Percentiles rank a stretch among this genome's conserved stretches.
phyloP scores from a whole-genome alignment of 2,797 vertebrate species.

The Poecilia wingei region DNA sequence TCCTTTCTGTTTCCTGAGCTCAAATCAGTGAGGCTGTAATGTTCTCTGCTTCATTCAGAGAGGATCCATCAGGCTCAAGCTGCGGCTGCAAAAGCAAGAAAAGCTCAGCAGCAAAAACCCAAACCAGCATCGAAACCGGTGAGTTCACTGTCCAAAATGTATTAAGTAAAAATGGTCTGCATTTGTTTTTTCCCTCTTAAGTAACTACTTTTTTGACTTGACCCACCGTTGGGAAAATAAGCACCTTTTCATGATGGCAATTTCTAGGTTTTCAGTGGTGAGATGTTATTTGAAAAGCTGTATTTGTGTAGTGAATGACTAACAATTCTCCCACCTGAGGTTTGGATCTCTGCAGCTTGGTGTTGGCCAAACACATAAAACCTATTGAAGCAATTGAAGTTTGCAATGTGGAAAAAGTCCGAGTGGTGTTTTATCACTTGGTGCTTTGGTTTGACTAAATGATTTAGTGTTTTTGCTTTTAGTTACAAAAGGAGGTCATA shows the following conservation, averaged over 20 bases:
- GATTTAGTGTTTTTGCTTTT: neutral
- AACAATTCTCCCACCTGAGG: neutral
- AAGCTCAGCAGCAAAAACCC: slow-evolving; percentile 96
- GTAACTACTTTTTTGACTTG: neutral
- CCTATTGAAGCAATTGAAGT: neutral
- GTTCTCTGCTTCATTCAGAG: slow-evolving; percentile 78
- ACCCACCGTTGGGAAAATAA: neutral
- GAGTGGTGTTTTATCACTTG: neutral
- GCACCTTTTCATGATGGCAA: neutral
- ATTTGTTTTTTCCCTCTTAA: neutral
- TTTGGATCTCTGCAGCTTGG: neutral
- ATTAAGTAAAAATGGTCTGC: neutral
- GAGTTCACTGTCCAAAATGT: slow-evolving; percentile 56
- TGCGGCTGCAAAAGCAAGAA: slow-evolving; percentile 96
- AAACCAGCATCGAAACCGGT: slow-evolving; percentile 93
- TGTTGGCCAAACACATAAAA: neutral
- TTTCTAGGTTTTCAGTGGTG: no score
- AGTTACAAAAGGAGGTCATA: neutral
- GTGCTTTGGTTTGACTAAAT: no score
- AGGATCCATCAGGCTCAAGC: slow-evolving; percentile 97
- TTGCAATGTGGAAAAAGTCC: neutral
- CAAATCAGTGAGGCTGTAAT: neutral
- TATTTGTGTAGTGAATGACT: neutral
- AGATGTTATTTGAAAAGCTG: neutral
- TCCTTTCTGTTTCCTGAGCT: neutral